Evolutionary conservation across 1,140 invertebrate genomes (phyloP), one percentile per base, ranked within the genome.

Genomic region (Achatina immaculata): DNA sequence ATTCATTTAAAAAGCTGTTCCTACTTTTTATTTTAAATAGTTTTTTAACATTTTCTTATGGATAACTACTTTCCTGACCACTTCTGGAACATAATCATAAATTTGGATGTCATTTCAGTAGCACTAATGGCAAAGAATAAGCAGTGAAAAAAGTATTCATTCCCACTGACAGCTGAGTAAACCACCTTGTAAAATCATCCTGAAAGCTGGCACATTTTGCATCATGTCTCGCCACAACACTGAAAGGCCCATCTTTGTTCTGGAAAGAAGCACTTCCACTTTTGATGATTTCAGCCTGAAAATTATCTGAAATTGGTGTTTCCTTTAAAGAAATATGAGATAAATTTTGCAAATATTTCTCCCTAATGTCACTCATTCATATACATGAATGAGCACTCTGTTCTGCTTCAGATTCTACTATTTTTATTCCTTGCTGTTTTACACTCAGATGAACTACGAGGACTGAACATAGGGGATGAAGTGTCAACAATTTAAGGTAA

Each of bases 221-320:
- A 55, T 21, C 48, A 21, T 55, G 48, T 24, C 48, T 55, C 24
- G 48, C 21, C 48, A 19, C 48, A 19, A 21, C 21, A 55, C 48
- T 55, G 48, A 55, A 55, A 55, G 48, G 48, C 48, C 48, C 48
- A 55, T 55, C 48, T 21, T 55, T 55, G 48, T 55, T 55, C 48
- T 55, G 48, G n/a, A 55, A 55, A 55, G 48, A 55, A 55, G 7
- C 7, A 9, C 48, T 55, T 55, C 19, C 48, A 3, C 48, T 55
- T 9, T 55, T 55, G 48, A 55, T 55, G 21, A 55, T 55, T 55
- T 55, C 48, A 55, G 24, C 48, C 48, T 16, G 43, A 21, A 55
- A 55, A 55, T 55, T 14, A 55, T 19, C 48, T 55, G 48, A 24
- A 55, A 55, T 24, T 55, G 48, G 48, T 55, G n/a, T n/a, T n/a